phyloP scores from a whole-genome alignment of 2,113 vertebrate species.

The Vireo altiloquus region DNA sequence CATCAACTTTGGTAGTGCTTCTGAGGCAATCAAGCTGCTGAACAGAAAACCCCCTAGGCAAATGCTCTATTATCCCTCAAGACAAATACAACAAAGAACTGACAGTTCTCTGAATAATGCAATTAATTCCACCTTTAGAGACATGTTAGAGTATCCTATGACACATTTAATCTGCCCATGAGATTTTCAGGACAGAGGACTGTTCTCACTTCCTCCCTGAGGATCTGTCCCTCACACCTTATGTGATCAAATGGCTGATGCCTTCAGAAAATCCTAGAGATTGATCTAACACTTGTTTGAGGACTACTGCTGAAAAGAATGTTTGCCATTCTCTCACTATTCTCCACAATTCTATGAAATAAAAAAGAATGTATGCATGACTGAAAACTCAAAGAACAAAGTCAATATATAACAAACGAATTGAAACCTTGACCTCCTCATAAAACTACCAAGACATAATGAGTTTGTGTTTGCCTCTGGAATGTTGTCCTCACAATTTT shows the following conservation, averaged over 20 bases:
- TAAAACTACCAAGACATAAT: not conserved
- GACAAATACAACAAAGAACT: constrained; percentile 3
- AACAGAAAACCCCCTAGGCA: not conserved
- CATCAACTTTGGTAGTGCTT: not conserved
- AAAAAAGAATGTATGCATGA: not conserved
- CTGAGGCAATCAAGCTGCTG: not conserved
- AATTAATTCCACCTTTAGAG: constrained; percentile 9
- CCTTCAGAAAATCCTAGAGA: not conserved
- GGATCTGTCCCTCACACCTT: not conserved
- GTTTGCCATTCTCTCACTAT: not conserved
- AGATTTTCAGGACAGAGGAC: not conserved
- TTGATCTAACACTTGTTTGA: not conserved
- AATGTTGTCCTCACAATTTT: not conserved
- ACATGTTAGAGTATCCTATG: not conserved
- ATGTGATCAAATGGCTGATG: not conserved
- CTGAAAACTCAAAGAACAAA: not conserved
- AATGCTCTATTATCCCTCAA: not conserved
- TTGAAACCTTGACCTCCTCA: not conserved
- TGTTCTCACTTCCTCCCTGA: not conserved
- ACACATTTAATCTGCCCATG: not conserved
- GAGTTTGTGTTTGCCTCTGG: not conserved
- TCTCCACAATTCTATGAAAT: not conserved
- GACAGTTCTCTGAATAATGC: not conserved
- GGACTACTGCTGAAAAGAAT: not conserved
- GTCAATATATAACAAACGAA: not conserved